These are phyloP conservation scores for Manacus vitellinus DNA, from an alignment of 2,113 vertebrate genomes.

Conservation along the genomic window DNA sequence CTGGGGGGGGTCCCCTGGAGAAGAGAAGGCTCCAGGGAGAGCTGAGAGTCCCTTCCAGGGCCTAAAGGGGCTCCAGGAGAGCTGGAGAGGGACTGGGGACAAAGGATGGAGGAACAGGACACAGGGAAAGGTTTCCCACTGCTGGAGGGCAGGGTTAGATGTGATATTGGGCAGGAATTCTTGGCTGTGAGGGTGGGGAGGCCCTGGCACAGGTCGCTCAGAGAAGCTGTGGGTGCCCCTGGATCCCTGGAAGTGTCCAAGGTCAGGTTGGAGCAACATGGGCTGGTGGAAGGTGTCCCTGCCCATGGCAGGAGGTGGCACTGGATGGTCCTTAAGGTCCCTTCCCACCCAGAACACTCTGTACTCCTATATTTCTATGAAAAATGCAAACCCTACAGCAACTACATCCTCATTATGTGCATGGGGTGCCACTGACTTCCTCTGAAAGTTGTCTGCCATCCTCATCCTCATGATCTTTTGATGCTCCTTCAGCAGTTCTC, in stretches of 20 bases:
- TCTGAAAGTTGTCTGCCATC: not conserved
- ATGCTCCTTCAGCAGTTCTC: not conserved
- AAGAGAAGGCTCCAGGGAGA: not conserved
- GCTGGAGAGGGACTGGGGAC: not conserved
- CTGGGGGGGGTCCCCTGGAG: accelerated
- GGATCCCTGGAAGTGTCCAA: not conserved
- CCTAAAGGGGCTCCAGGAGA: not conserved
- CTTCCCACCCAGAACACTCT: not conserved
- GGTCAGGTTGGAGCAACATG: not conserved
- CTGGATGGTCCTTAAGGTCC: accelerated
- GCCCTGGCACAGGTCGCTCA: not conserved
- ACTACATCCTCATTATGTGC: accelerated
- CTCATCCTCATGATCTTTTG: not conserved
- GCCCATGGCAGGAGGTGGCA: not conserved
- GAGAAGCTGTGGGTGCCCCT: not conserved
- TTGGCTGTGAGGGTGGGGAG: accelerated
- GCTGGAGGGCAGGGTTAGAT: accelerated
- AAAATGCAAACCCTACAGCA: not conserved
- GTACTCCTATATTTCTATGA: not conserved
- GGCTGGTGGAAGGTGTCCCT: not conserved
- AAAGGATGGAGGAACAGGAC: not conserved
- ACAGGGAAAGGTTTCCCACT: not conserved
- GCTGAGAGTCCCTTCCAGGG: accelerated
- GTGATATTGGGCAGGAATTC: accelerated
- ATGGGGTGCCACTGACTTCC: accelerated